Base-by-base conservation (phyloP, 2,113 vertebrate species). In the Helogale parvula region DNA sequence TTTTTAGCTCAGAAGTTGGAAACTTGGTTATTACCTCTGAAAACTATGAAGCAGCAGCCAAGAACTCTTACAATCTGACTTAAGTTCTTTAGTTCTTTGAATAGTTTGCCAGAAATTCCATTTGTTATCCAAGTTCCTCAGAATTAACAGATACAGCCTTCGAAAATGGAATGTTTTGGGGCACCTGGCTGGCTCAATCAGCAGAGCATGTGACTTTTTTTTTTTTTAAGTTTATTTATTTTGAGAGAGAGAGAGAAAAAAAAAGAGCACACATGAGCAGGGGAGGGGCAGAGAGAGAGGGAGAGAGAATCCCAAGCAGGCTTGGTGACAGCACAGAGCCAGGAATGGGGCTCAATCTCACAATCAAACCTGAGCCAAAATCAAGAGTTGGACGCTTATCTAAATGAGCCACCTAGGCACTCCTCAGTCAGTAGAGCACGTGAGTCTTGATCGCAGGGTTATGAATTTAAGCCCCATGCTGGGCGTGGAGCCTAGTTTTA, bases 1-100 rank as follows among this genome's bases (percentile, higher is more conserved):
- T 71, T 80, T 88, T 94, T 68, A 79, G 76, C 88, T 94, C 25
- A 60, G 38, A 90, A 93, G 29, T 63, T 94, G 25, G 38, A 96
- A 85, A 79, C 17, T 66, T 1, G 38, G 88, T 83, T 89, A 89
- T 88, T 86, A 97, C 41, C n/a, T 74, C 38, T 82, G 50, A n/a
- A 82, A 95, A 90, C 72, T 17, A 91, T 0, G 3, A 2, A 89
- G 65, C 23, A 92, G 38, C 60, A 89, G 45, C 29, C 69, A 96
- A 38, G 54, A 94, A 60, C 50, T 90, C 77, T 69, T 84, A 92
- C 9, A 84, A 71, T 63, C n/a, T 57, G 8, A 87, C 12, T 84
- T 60, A 21, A 93, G 17, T 72, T 87, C 85, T 82, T 92, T 25
- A 65, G n/a, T 92, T 84, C 54, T 94, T 93, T 81, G 27, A 77